Percentiles rank a stretch among this genome's conserved stretches.
Evolutionary conservation across 1,140 invertebrate species (phyloP).

Genomic region (Drosophila bifasciata): DNA sequence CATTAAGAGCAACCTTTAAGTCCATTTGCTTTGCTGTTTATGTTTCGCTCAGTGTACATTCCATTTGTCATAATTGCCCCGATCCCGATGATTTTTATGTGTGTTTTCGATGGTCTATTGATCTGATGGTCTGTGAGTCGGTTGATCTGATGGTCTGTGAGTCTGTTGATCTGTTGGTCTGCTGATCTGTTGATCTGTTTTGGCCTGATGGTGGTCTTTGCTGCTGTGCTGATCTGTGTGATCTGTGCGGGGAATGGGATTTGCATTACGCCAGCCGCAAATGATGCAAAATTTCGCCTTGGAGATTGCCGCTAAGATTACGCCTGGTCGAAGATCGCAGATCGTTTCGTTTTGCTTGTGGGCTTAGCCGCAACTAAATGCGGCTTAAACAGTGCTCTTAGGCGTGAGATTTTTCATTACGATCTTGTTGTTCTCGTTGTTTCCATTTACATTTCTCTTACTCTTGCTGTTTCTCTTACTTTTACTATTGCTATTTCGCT

Average conservation of each 20-base stretch:
- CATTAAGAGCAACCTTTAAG: no score
- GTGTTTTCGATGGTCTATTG: no score
- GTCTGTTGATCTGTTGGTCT: background rate
- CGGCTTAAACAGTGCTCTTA: conserved; percentile 73
- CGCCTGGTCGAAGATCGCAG: conserved; percentile 2
- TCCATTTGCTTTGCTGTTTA: no score
- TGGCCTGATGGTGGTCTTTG: no score
- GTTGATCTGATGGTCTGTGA: no score
- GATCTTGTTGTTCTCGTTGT: conserved; percentile 11
- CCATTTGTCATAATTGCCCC: no score
- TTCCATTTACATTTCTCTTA: conserved; percentile 14
- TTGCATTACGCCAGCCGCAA: conserved; percentile 65
- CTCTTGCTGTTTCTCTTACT: background rate
- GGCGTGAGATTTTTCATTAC: conserved; percentile 76
- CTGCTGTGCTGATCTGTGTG: no score
- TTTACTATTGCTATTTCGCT: no score
- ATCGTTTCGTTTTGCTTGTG: conserved; percentile 12
- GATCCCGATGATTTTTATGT: no score
- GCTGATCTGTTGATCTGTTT: no score
- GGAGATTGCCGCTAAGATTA: conserved; percentile 74
- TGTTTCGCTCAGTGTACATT: no score
- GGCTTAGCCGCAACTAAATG: conserved; percentile 74
- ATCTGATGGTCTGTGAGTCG: no score
- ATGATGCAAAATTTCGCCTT: conserved; percentile 76
- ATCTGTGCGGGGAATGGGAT: conserved; percentile 35